These are phyloP conservation scores for Sarcophaga subvicina DNA, from an alignment of 2,888 invertebrate species.

Conservation along the genomic window DNA sequence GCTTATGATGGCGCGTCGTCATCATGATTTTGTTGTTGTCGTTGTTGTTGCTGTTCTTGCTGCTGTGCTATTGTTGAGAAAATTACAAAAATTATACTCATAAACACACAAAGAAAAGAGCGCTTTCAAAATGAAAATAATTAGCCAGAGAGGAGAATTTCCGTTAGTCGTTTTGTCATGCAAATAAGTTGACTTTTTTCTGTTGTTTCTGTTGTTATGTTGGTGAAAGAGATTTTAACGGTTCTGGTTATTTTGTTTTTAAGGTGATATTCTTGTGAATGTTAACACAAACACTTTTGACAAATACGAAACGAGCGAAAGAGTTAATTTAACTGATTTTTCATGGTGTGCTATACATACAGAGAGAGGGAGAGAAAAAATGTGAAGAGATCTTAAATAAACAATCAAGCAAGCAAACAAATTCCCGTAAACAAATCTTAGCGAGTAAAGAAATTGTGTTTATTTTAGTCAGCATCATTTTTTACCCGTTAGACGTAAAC, in stretches of 20 bases:
- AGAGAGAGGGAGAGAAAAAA: neutral
- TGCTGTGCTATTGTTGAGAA: conserved; percentile 3
- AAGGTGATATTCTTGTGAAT: conserved; percentile 14
- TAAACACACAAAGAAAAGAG: neutral
- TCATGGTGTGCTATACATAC: conserved; percentile 10
- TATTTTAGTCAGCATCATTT: neutral
- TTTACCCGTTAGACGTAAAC: neutral
- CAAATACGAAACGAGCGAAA: neutral
- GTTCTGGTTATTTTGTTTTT: neutral
- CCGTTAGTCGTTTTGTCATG: conserved; percentile 26
- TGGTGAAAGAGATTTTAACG: neutral
- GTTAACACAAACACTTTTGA: neutral
- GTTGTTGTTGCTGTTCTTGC: neutral
- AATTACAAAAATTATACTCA: conserved; percentile 39
- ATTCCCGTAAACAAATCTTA: neutral
- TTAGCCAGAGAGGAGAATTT: conserved; percentile 22
- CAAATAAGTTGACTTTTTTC: neutral
- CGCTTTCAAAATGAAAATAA: conserved; percentile 39
- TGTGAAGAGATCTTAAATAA: conserved; percentile 39
- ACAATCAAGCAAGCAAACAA: conserved; percentile 24
- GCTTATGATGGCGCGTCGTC: conserved; percentile 38
- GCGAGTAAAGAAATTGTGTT: conserved; percentile 10
- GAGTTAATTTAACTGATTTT: conserved; percentile 24
- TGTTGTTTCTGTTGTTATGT: conserved; percentile 2
- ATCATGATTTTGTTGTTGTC: conserved; percentile 28